Evolutionary conservation across 2,888 invertebrate species (phyloP).

Genomic region (Pachydiplax longipennis): DNA sequence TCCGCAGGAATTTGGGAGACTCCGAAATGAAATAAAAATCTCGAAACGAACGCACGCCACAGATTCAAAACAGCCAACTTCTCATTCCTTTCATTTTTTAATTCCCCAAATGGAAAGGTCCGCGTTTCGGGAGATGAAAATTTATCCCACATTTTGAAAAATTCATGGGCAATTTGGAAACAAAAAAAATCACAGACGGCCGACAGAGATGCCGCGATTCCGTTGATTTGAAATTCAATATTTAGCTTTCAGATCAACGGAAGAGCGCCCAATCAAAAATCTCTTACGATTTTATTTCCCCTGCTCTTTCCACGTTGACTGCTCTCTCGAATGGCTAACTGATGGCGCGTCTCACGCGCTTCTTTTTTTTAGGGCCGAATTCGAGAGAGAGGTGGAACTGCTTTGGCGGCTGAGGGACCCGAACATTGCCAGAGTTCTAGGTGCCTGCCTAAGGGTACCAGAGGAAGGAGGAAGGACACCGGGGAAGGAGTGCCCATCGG

Average conservation of each 20-base stretch:
- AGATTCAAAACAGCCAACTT: neutral
- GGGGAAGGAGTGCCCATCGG: neutral
- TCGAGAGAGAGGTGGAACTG: conserved; percentile 74
- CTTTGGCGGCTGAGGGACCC: conserved; percentile 67
- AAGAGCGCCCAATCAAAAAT: neutral
- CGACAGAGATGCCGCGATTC: neutral
- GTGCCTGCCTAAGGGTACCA: conserved; percentile 15
- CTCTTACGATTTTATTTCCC: conserved; percentile 15
- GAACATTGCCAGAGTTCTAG: conserved; percentile 38
- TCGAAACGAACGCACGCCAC: neutral
- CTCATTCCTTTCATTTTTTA: neutral
- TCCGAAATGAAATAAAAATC: neutral
- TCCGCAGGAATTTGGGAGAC: neutral
- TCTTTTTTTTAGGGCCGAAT: conserved; percentile 67
- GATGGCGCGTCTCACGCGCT: neutral
- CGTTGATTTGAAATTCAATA: neutral
- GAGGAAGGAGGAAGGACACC: neutral
- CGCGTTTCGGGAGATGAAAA: neutral
- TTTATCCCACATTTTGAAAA: neutral
- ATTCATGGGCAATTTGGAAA: neutral
- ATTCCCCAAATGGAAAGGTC: neutral
- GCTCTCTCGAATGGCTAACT: neutral
- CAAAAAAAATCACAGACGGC: neutral
- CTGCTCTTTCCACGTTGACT: neutral
- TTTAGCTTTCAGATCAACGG: neutral